Evolutionary conservation across 2,113 vertebrate genomes (phyloP), one percentile per base, ranked within the genome.

Genomic region (Sula dactylatra): DNA sequence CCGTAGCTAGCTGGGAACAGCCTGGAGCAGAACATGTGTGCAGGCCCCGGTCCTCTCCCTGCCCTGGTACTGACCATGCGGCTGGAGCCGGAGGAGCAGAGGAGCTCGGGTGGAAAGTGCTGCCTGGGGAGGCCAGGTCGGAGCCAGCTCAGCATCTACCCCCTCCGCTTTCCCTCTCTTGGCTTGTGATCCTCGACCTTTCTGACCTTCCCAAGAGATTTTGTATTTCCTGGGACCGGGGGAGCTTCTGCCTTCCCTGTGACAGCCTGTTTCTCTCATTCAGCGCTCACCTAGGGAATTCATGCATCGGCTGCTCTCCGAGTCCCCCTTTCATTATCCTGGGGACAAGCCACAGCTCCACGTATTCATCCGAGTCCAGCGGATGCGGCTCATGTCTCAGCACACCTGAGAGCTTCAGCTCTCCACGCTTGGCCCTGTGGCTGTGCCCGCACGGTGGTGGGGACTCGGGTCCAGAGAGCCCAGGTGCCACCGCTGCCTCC

Each of bases 21-120:
- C 95, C 78, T 8, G 86, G 93, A 96, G 94, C 91, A 95, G 91
- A 95, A 94, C 96, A 95, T 88, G 81, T 91, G 94, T 82, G 90
- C 94, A 38, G 74, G 85, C 82, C 93, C 93, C 17, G 3, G n/a
- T 89, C 45, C 79, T 97, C 69, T 81, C 81, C 83, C 91, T 84
- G 93, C 70, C 81, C 16, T 78, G 90, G 92, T 80, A 80, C 69
- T 70, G 82, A 64, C 86, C 81, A 58, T 0, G 16, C 17, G 13
- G 86, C 72, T 18, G 1, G 80, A 67, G 72, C 45, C 11, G 12
- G 74, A 70, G 86, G 32, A 25, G 47, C 2, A 0, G 70, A 92
- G 90, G 80, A 81, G 67, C 90, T 88, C 0, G 9, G 32, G 12
- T 69, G 84, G 79, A 83, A 95, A 62, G 59, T 3, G 5, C 74